Evolutionary conservation across 2,113 vertebrate genomes (phyloP).

Genomic region (Ammodytes marinus): DNA sequence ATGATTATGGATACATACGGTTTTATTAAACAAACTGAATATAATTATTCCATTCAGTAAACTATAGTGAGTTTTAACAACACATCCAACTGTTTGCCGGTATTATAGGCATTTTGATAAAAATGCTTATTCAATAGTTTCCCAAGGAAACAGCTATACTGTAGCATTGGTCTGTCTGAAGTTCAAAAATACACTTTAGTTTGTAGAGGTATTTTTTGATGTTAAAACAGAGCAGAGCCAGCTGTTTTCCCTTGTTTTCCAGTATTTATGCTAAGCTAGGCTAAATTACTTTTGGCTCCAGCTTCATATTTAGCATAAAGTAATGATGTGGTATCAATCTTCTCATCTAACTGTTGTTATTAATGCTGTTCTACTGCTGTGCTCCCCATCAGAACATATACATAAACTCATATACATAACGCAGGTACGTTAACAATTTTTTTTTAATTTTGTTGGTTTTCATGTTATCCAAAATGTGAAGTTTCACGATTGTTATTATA

Average conservation of each 20-base stretch:
- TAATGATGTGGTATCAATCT: not conserved
- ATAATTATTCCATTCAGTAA: not conserved
- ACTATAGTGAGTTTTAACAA: not conserved
- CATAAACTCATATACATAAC: too few species aligned
- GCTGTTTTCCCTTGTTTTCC: not conserved
- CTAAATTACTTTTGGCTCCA: not conserved
- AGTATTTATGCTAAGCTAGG: conserved; percentile 9
- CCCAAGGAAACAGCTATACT: not conserved
- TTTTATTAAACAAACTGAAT: not conserved
- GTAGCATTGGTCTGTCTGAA: not conserved
- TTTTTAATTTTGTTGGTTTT: not conserved
- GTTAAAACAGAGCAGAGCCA: not conserved
- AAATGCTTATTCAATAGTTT: not conserved
- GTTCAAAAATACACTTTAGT: not conserved
- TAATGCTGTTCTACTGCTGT: too few species aligned
- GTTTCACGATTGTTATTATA: too few species aligned
- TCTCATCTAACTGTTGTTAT: too few species aligned
- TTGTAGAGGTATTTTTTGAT: not conserved
- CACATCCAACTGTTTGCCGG: not conserved
- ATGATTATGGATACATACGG: not conserved
- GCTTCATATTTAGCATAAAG: not conserved
- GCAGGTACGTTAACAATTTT: too few species aligned
- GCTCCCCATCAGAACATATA: too few species aligned
- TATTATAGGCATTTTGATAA: not conserved
- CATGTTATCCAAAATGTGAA: too few species aligned